Evolutionary conservation across 1,140 invertebrate species (phyloP), one percentile per base, ranked within the genome.

Genomic region (Drosophila novamexicana): DNA sequence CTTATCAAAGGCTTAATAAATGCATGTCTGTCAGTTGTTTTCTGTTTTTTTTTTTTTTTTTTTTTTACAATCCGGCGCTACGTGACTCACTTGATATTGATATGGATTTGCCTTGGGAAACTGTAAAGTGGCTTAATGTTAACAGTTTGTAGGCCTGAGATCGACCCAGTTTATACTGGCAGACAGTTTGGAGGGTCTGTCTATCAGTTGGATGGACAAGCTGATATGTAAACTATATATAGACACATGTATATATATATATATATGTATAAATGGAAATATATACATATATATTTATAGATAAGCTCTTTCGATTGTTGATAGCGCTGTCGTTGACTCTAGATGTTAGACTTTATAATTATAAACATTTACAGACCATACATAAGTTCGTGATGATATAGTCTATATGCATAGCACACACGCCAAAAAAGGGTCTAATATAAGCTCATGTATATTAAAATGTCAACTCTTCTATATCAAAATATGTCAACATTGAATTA

Each of bases 121-220:
- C 2, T 32, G 52, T 37, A n/a, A 58, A 65, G 32, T 44, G 47
- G 39, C 59, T 59, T 58, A 12, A 22, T 56, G 36, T 71, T 56
- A 44, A 44, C 39, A 52, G 10, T 39, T 59, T 32, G 32, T 67
- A 49, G 40, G 37, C 42, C 53, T 67, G 52, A 64, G 67, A 63
- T 79, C 54, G 75, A 76, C 75, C 70, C 75, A 81, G 82, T 81
- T 85, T 63, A 66, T 58, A 79, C 64, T 72, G 67, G 59, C 82
- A 85, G 82, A 85, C 75, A 63, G 59, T 8, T 49, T 72, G 83
- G 79, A 67, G 50, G 39, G 68, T 63, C 34, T 58, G 40, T 59
- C 69, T 75, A 69, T 75, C 68, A 56, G 49, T 44, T 52, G 22
- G 57, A 12, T 52, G 22, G 57, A 12, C 45, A 29, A 16, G 53